Percentiles rank a stretch among this genome's conserved stretches.
Conservation (phyloP, 2,113 vertebrate species). For the Pangasianodon hypophthalmus region DNA sequence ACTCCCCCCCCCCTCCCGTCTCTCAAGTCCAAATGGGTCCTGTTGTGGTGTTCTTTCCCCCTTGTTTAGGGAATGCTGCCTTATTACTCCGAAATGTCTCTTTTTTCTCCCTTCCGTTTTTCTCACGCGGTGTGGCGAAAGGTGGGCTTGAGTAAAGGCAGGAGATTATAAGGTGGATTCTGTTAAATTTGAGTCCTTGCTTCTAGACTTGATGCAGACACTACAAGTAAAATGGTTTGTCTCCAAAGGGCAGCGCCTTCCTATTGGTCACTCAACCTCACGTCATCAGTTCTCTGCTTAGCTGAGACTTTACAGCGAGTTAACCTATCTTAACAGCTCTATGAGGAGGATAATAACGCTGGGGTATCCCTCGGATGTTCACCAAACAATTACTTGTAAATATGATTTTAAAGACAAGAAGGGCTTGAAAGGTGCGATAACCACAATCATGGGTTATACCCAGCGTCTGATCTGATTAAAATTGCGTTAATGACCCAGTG, state of each 20-base stretch:
- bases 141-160: conserved; percentile 84
- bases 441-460: background rate
- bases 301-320: conserved; percentile 84
- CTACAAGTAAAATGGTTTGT: conserved; percentile 97
- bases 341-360: conserved; percentile 71
- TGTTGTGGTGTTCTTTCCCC: conserved; percentile 71
- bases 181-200: conserved; percentile 92
- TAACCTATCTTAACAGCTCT: conserved; percentile 86
- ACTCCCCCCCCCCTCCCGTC: conserved; percentile 77
- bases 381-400: conserved; percentile 37
- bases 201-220: conserved; percentile 90
- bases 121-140: conserved; percentile 77
- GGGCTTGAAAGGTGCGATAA: background rate
- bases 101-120: conserved; percentile 67
- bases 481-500: background rate
- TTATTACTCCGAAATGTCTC: conserved; percentile 78
- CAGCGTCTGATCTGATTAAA: background rate
- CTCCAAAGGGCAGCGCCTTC: conserved; percentile 96
- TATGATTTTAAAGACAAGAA: conserved; percentile 37
- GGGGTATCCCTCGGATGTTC: conserved; percentile 67
- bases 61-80: conserved; percentile 80
- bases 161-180: conserved; percentile 92
- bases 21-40: conserved; percentile 77
- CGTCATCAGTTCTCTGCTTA: conserved; percentile 88
- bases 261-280: conserved; percentile 92